Evolutionary conservation across 2,797 vertebrate species (phyloP).

Genomic region (Darevskia mixta): DNA sequence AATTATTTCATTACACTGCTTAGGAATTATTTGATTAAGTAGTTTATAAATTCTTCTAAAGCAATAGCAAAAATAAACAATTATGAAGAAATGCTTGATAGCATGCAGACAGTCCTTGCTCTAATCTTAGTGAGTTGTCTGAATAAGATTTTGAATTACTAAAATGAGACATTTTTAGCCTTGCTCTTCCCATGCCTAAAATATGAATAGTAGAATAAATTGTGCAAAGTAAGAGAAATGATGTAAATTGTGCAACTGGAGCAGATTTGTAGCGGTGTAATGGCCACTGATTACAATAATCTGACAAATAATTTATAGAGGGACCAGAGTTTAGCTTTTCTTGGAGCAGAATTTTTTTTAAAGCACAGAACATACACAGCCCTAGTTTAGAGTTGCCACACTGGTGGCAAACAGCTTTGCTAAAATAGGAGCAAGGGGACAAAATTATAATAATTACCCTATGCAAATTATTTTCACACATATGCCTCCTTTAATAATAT

Average conservation of each 20-base stretch:
- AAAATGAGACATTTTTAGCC: neutral
- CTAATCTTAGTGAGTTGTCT: neutral
- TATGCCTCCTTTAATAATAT: neutral
- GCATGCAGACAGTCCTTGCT: neutral
- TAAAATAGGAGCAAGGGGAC: neutral
- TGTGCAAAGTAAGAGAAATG: neutral
- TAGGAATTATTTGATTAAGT: no score
- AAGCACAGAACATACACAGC: neutral
- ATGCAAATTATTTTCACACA: neutral
- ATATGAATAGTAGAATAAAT: neutral
- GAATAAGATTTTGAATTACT: neutral
- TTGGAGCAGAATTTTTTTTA: neutral
- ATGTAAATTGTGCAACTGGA: neutral
- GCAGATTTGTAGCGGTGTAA: no score
- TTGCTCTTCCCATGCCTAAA: neutral
- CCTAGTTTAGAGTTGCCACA: neutral
- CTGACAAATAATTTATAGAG: neutral
- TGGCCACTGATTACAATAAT: no score
- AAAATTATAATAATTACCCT: neutral
- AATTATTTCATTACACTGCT: no score
- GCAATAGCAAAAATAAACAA: no score
- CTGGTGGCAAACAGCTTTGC: neutral
- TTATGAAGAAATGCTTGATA: constrained; percentile 8
- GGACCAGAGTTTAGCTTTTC: neutral
- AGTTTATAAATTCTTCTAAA: no score